These are phyloP conservation scores for Cephus sareptanus DNA, from an alignment of 2,888 invertebrate genomes.

Conservation along the genomic window DNA sequence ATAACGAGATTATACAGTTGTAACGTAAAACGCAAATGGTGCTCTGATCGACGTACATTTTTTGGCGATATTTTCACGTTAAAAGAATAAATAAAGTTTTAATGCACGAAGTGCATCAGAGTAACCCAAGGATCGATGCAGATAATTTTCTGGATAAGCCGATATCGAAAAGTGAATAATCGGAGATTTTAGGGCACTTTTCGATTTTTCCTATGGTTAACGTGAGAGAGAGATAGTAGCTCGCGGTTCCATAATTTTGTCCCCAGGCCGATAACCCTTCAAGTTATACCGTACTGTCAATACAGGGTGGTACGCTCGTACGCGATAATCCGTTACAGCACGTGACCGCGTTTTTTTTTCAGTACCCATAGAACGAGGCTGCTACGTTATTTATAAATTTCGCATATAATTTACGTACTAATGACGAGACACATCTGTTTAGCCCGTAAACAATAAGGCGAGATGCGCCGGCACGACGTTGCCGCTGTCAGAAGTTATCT, in stretches of 20 bases:
- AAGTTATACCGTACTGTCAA: too few relatives aligned
- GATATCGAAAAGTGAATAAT: not conserved
- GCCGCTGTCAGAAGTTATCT: constrained; percentile 43
- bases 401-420: not conserved
- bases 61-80: not conserved
- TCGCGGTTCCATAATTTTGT: not conserved
- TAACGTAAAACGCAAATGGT: not conserved
- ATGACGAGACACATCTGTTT: constrained; percentile 29
- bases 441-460: constrained; percentile 49
- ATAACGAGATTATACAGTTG: not conserved
- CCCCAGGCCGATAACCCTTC: not conserved
- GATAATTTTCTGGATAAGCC: not conserved
- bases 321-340: not conserved
- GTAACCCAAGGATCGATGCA: not conserved
- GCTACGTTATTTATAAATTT: not conserved
- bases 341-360: not conserved
- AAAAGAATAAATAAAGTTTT: not conserved
- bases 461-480: constrained; percentile 22
- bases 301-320: not conserved
- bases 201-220: not conserved
- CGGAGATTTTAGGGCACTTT: not conserved
- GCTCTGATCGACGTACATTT: not conserved
- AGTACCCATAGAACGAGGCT: not conserved
- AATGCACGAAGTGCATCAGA: not conserved
- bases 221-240: not conserved